These are phyloP conservation scores for Peribatodes rhomboidaria DNA, from an alignment of 2,888 invertebrate genomes.

Conservation along the genomic window DNA sequence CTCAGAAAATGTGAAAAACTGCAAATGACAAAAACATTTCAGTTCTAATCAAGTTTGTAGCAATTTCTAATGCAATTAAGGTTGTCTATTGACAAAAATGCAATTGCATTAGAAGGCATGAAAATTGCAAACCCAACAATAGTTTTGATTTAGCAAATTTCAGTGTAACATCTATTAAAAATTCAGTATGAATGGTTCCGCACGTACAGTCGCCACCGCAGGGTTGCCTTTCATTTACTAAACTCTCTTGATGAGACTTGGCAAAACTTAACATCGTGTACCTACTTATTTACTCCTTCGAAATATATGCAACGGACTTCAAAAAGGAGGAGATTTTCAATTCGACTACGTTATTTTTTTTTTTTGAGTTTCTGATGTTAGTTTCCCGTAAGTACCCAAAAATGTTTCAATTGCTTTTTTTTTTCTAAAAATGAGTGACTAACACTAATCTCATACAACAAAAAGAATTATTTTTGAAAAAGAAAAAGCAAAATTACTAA, in stretches of 20 bases:
- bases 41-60: constrained; percentile 10
- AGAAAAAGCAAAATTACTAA: too few species aligned
- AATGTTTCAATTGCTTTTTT: too few species aligned
- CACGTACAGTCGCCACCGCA: constrained; percentile 6
- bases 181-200: constrained; percentile 8
- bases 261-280: not conserved
- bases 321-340: too few species aligned
- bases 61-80: constrained; percentile 20
- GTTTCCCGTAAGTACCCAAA: too few species aligned
- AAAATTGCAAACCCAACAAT: constrained; percentile 19
- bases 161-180: constrained; percentile 11
- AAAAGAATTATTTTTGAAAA: too few species aligned
- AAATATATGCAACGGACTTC: too few species aligned
- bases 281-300: not conserved
- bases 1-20: not conserved
- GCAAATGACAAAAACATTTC: not conserved
- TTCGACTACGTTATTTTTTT: too few species aligned
- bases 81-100: constrained; percentile 14
- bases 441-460: too few species aligned
- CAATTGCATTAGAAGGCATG: constrained; percentile 18
- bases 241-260: constrained; percentile 5
- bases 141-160: constrained; percentile 13
- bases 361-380: too few species aligned
- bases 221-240: constrained; percentile 6
- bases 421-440: too few species aligned